Percentiles rank a stretch among this genome's conserved stretches.
These are phyloP conservation scores for Cryptus armator DNA, from an alignment of 2,888 invertebrate species.

Conservation along the genomic window DNA sequence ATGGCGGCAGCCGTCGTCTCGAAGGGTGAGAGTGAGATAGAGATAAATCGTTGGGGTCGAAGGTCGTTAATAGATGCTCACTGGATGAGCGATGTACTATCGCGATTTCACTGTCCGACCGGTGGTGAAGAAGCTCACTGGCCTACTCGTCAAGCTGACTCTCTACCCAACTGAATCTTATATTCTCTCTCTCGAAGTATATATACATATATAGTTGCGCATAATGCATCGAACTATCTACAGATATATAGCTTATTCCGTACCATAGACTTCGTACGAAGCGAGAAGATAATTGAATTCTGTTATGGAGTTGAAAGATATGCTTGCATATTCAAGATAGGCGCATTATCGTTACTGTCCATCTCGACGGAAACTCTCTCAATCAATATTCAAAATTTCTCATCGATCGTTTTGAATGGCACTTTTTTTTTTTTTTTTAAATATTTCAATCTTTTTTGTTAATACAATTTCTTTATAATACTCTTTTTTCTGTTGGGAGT, in stretches of 20 bases:
- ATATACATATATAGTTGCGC: conserved; percentile 1
- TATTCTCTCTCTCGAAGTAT: conserved; percentile 4
- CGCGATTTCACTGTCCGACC: conserved; percentile 73
- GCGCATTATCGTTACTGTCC: conserved; percentile 21
- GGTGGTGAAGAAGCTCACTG: conserved; percentile 52
- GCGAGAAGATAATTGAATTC: conserved; percentile 62
- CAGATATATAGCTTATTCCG: background rate
- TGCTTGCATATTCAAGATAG: conserved; percentile 27
- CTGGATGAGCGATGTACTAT: conserved; percentile 71
- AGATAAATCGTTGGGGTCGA: conserved; percentile 75
- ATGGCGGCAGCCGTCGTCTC: background rate
- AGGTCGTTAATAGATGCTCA: conserved; percentile 77
- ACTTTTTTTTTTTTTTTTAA: background rate
- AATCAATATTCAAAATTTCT: conserved; percentile 35
- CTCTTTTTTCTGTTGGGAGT: background rate
- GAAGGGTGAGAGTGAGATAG: conserved; percentile 46
- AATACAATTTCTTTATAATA: background rate
- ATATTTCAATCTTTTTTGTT: background rate
- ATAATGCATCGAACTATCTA: conserved; percentile 26
- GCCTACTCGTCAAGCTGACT: conserved; percentile 46
- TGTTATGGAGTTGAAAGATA: conserved; percentile 36
- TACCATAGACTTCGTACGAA: conserved; percentile 36
- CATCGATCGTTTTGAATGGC: background rate
- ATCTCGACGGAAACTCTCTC: conserved; percentile 24
- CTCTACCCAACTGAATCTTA: background rate